A percentile compares a stretch with the other conserved stretches of the same genome.
Conservation (phyloP, 2,888 invertebrate species). For the Nomada lathburiana region DNA sequence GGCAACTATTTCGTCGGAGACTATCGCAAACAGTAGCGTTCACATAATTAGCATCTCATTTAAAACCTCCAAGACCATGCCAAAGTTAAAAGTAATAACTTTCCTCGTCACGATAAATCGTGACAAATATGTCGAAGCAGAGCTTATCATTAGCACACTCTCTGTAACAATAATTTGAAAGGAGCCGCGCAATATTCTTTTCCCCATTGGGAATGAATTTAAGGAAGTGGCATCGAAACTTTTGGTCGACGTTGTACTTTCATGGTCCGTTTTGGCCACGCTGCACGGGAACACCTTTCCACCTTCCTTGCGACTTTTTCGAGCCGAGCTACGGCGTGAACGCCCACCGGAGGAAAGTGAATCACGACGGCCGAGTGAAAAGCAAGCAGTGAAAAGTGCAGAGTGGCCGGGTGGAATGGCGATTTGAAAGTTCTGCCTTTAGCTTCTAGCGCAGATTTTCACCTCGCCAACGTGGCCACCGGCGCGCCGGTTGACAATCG, state of each 20-base stretch:
- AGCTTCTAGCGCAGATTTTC: constrained; percentile 76
- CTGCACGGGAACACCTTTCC: constrained; percentile 2
- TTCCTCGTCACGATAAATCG: no score
- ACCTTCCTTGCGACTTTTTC: constrained; percentile 42
- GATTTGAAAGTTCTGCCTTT: constrained; percentile 77
- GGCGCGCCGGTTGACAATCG: constrained; percentile 52
- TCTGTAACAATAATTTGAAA: no score
- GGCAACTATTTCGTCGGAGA: not conserved
- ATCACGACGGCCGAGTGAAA: constrained; percentile 67
- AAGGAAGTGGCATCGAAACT: no score
- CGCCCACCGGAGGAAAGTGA: constrained; percentile 71
- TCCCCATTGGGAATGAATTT: no score
- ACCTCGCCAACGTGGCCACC: constrained; percentile 66
- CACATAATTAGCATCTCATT: no score
- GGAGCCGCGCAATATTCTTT: no score
- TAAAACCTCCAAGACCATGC: no score
- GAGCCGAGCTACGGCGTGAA: constrained; percentile 26
- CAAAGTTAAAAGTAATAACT: no score
- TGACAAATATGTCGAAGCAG: no score
- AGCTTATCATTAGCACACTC: no score
- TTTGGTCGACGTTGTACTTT: not conserved
- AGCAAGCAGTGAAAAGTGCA: constrained; percentile 73
- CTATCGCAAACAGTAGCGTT: no score
- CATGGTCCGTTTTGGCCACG: not conserved
- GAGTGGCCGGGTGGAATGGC: constrained; percentile 70